A percentile compares a stretch with the other conserved stretches of the same genome.
phyloP scores from a whole-genome alignment of 2,113 vertebrate genomes.

The Rattus rattus region DNA sequence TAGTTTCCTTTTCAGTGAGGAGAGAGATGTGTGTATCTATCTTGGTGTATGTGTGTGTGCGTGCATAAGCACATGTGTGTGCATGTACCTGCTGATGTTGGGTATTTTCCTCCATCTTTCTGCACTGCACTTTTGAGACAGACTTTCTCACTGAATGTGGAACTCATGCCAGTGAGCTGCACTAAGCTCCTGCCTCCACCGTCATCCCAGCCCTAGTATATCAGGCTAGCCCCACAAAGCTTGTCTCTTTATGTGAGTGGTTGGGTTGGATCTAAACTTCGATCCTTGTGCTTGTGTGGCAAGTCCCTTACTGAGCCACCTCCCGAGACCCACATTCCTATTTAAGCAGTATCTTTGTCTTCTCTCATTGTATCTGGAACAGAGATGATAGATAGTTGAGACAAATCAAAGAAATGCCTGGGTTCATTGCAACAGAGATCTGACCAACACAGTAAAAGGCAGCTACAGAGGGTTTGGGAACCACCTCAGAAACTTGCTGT shows the following conservation, averaged over 20 bases:
- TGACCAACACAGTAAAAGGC: neutral
- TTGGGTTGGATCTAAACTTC: neutral
- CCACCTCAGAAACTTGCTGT: neutral
- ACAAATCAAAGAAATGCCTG: constrained; percentile 18
- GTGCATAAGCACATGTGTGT: neutral
- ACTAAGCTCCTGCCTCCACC: neutral
- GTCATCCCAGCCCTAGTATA: neutral
- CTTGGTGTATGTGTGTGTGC: neutral
- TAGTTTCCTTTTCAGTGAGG: neutral
- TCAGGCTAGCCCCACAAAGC: neutral
- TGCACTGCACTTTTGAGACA: neutral
- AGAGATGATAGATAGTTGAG: constrained; percentile 27
- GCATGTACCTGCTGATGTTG: neutral
- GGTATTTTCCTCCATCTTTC: neutral
- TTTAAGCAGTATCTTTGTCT: neutral
- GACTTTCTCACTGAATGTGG: neutral
- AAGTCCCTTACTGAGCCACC: too few relatives aligned
- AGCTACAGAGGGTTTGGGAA: neutral
- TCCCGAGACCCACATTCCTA: constrained; percentile 2
- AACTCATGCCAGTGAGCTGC: neutral
- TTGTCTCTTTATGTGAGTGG: neutral
- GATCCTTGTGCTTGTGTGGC: neutral
- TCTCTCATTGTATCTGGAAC: neutral
- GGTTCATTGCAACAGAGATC: neutral
- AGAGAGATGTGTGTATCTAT: neutral